Evolutionary conservation across 2,888 invertebrate genomes (phyloP), one percentile per base, ranked within the genome.

Genomic region (Selenia dentaria): DNA sequence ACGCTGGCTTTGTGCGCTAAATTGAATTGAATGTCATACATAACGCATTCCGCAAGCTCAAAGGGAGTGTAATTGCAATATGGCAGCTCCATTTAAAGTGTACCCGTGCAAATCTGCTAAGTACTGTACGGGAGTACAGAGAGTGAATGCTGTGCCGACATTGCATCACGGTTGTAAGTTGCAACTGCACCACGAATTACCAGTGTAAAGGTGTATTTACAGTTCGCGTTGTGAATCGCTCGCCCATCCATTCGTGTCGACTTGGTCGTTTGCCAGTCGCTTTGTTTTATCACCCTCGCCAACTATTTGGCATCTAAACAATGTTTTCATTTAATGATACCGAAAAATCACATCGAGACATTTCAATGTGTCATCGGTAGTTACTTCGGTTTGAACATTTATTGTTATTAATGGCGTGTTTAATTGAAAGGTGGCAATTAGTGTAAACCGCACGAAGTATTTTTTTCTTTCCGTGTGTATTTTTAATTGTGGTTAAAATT

Each of bases 61-160:
- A 88, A 89, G 87, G 83, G 79, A 86, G 79, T 82, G 83, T 88
- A 86, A 87, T 87, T 87, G 83, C 79, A 75, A 86, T 79, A 79
- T 74, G 83, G 70, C 82, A 72, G 84, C 81, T 83, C 80, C 79
- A 84, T 88, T 88, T 86, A 79, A 86, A 87, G 83, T 76, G 87
- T 83, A 82, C 81, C 77, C 76, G 76, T 79, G 81, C 80, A 83
- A 85, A 87, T 86, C 79, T 79, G 75, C 67, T 74, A 70, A 79
- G 75, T 71, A 70, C 64, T 58, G 31, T 12, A 18, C 6, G 6
- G 11, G 35, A 16, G 27, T 18, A 18, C 61, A 57, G 59, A 1
- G 28, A 6, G 20, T 18, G 11, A 11, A 9, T 18, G 31, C 6
- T 27, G 32, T 14, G 16, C 29, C 10, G 31, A 10, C 32, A 2